Evolutionary conservation across 2,797 vertebrate genomes (phyloP), one percentile per base, ranked within the genome.

Genomic region (Numenius phaeopus): DNA sequence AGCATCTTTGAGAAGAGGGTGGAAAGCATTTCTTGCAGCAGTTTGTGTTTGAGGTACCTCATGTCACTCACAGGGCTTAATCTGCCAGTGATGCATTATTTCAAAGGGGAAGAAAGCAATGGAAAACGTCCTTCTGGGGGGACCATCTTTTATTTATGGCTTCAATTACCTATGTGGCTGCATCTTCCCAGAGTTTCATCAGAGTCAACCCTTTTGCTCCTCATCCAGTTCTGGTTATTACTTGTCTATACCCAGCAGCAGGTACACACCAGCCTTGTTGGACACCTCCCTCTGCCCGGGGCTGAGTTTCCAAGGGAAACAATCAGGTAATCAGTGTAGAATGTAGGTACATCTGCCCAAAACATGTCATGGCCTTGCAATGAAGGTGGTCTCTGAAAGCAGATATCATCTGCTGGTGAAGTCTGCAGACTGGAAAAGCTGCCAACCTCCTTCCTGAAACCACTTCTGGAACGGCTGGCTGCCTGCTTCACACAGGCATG

Each of bases 1-100:
- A 86, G 69, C 87, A 94, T 88, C 84, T 94, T 81, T 69, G n/a
- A 70, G 39, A 95, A 77, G 42, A 69, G 50, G 27, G 20, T 64
- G n/a, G 67, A 92, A 95, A 92, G 64, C 52, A 76, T 59, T 90
- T 82, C 84, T 88, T 82, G 77, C 52, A 93, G 69, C 79, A 91
- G 54, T 69, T 54, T 69, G 17, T 59, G 20, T 87, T 85, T 75
- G 79, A 90, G 42, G 29, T 71, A 65, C 21, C 46, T 94, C 72
- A 34, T 17, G 42, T 95, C 90, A 75, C 37, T 80, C 67, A 85
- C 10, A n/a, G 17, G 37, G 52, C 32, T 84, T 83, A 80, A 92
- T 83, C 87, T 76, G 82, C 62, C 62, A 91, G 57, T 21, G 39
- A 81, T 2, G 0, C 49, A 26, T 69, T 78, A 76, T 70, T 90